Evolutionary conservation across 2,888 invertebrate species (phyloP), one percentile per base, ranked within the genome.

Genomic region (Willowsia nigromaculata): DNA sequence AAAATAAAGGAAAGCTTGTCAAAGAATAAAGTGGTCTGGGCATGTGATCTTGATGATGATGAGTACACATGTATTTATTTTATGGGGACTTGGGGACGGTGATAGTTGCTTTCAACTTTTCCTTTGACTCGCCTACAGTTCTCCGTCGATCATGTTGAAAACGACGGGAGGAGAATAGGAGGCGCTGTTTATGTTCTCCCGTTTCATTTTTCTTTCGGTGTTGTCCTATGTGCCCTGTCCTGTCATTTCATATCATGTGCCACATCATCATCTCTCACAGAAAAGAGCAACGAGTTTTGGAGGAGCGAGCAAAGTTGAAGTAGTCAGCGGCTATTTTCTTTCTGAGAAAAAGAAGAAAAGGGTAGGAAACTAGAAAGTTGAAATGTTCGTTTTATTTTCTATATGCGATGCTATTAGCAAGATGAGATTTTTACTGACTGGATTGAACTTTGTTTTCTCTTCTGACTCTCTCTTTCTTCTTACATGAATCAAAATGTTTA

Each of bases 371-470:
- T 13, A 59, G 59, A 59, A 59, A 59, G 59, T 11, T 15, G 37
- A 18, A 27, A 2, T 40, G 59, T 18, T n/a, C 43, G 47, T 6
- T 33, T 65, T 74, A 74, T 68, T 15, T 65, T n/a, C 65, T 43
- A 43, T 25, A 74, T 50, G 43, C n/a, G 1, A 11, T 25, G 47
- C 85, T 78, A 78, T 85, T 62, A 78, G 30, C 76, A 15, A 81
- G 87, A 87, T 87, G 71, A 71, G 27, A 82, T 87, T 82, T 87
- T 82, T 62, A 76, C 76, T 78, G 74, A 74, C 56, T 84, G 56
- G 74, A 71, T 80, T 81, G 80, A 80, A 87, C 86, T 87, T 87
- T 87, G 78, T 85, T 62, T 40, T 43, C 13, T 74, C 25, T 18
- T 25, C 47, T 37, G 37, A 37, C 18, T 68, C 27, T 33, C 33